Evolutionary conservation across 2,888 invertebrate genomes (phyloP).

Genomic region (Dorcus hopei): DNA sequence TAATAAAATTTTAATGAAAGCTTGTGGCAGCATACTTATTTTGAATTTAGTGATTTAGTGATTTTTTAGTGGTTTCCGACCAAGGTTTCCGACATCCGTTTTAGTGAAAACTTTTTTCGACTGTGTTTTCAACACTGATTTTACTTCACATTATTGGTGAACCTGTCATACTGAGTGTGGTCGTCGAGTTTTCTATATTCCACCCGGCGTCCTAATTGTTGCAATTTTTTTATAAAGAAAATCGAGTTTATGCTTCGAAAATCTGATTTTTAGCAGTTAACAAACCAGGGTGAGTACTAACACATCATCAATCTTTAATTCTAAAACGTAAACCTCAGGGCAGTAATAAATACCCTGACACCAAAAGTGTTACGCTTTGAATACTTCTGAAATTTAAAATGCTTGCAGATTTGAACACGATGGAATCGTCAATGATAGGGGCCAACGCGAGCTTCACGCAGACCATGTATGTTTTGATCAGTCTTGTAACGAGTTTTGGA

Average conservation of each 20-base stretch:
- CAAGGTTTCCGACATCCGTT: too few relatives aligned
- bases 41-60: too few relatives aligned
- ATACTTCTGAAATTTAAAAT: not conserved
- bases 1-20: too few relatives aligned
- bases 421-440: constrained; percentile 32
- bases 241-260: not conserved
- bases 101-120: too few relatives aligned
- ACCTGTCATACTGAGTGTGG: too few relatives aligned
- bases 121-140: too few relatives aligned
- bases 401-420: constrained; percentile 14
- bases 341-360: not conserved
- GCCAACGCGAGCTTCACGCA: constrained; percentile 34
- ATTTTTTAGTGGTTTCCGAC: too few relatives aligned
- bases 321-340: too few relatives aligned
- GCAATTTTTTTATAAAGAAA: not conserved
- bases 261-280: not conserved
- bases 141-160: too few relatives aligned
- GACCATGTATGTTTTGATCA: constrained; percentile 35
- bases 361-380: not conserved
- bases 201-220: not conserved
- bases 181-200: too few relatives aligned
- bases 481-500: not conserved
- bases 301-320: too few relatives aligned
- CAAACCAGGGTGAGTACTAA: not conserved
- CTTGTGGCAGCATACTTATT: too few relatives aligned